Evolutionary conservation across 2,797 vertebrate genomes (phyloP).

Genomic region (Setipinna tenuifilis): DNA sequence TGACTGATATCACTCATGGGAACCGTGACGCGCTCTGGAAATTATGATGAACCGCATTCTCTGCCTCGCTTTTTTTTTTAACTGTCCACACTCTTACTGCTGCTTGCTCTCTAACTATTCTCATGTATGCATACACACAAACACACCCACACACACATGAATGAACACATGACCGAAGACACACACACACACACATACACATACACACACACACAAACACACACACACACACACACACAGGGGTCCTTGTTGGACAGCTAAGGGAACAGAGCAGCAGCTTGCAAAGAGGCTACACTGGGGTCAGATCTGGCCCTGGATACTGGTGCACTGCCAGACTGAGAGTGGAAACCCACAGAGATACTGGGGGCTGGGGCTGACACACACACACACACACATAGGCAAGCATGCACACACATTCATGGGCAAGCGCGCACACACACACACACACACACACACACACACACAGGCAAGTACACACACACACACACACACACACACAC

Average conservation of each 20-base stretch:
- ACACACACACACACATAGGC: not conserved
- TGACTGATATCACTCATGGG: slow-evolving; percentile 26
- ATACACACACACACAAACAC: slow-evolving; percentile 20
- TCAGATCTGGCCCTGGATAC: slow-evolving; percentile 13
- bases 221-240: slow-evolving; percentile 17
- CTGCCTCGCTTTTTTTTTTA: slow-evolving; percentile 44
- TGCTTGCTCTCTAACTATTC: slow-evolving; percentile 30
- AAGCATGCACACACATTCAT: not conserved
- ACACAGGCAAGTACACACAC: no score
- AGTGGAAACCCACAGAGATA: slow-evolving; percentile 12
- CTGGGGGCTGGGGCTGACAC: not conserved
- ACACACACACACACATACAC: slow-evolving; percentile 33
- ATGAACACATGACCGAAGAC: no score
- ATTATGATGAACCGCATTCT: slow-evolving; percentile 47
- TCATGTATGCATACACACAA: slow-evolving; percentile 29
- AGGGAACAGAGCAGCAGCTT: not conserved
- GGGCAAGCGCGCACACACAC: not conserved
- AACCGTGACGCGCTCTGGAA: slow-evolving; percentile 41
- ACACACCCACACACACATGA: slow-evolving; percentile 29
- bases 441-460: not conserved
- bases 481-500: not conserved
- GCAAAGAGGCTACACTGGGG: slow-evolving; percentile 7
- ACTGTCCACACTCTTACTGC: not conserved
- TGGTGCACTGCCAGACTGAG: slow-evolving; percentile 28
- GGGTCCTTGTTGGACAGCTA: not conserved